These are phyloP conservation scores for Grapholita molesta DNA, from an alignment of 1,140 invertebrate genomes.

Conservation along the genomic window DNA sequence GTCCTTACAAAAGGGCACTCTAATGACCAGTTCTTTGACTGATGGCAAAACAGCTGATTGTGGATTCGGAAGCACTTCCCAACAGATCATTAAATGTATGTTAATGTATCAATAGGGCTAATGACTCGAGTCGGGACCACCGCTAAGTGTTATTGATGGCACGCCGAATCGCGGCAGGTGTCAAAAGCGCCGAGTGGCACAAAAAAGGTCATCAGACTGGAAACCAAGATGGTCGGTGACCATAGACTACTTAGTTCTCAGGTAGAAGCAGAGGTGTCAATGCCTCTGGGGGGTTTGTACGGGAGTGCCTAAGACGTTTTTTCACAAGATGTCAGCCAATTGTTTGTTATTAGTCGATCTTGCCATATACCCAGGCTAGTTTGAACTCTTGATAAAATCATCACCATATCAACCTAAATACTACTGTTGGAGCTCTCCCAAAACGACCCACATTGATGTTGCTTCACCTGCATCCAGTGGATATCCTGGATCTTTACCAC, in stretches of 20 bases:
- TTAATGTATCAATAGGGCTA: constrained; percentile 10
- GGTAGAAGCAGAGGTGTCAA: not conserved
- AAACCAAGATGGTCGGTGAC: constrained; percentile 38
- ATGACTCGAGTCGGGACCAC: not conserved
- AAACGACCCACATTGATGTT: too few species aligned
- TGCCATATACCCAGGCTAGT: too few species aligned
- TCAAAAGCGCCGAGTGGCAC: constrained; percentile 62
- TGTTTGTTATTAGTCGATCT: too few species aligned
- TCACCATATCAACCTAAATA: too few species aligned
- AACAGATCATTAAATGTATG: not conserved
- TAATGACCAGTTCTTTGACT: not conserved
- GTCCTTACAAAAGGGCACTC: not conserved
- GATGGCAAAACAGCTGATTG: not conserved
- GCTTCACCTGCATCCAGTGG: too few species aligned
- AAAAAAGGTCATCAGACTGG: constrained; percentile 69
- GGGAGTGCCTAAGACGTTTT: too few species aligned
- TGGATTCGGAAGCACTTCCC: not conserved
- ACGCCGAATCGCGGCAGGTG: constrained; percentile 47
- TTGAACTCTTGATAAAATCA: too few species aligned
- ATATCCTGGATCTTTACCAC: too few species aligned
- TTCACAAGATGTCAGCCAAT: not conserved
- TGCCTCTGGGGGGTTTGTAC: too few species aligned
- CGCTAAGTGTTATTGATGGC: not conserved
- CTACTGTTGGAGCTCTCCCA: too few species aligned
- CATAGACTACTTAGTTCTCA: constrained; percentile 41